A percentile compares a stretch with the other conserved stretches of the same genome.
These are phyloP conservation scores for Nerophis lumbriciformis DNA, from an alignment of 2,113 vertebrate species.

Conservation along the genomic window DNA sequence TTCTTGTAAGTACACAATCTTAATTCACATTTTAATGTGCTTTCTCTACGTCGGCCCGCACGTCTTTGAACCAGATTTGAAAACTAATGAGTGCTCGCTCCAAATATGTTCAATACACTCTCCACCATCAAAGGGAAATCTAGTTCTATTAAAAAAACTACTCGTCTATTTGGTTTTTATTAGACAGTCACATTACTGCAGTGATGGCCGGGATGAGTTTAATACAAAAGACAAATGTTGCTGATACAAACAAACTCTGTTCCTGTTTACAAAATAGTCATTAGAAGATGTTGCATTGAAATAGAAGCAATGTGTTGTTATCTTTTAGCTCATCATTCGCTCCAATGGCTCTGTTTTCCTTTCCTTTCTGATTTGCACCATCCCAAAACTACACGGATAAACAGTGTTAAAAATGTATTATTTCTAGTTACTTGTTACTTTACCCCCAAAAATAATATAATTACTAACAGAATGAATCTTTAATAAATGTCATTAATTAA, in stretches of 20 bases:
- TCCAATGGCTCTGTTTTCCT: neutral
- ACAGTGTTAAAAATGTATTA: too few species aligned
- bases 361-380: neutral
- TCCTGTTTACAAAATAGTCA: neutral
- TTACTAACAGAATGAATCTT: too few species aligned
- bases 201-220: neutral
- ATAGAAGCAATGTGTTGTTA: neutral
- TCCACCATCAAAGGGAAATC: neutral
- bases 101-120: neutral
- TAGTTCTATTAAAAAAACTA: neutral
- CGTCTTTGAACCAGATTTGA: neutral
- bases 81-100: neutral
- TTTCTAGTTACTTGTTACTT: too few species aligned
- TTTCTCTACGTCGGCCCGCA: neutral
- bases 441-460: too few species aligned
- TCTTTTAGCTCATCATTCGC: constrained; percentile 1
- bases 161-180: neutral
- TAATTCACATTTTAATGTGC: constrained; percentile 2
- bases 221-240: neutral
- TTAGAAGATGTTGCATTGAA: neutral
- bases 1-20: neutral
- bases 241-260: neutral
- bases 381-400: neutral
- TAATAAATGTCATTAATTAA: too few species aligned
- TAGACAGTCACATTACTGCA: neutral